Conservation (phyloP, 2,113 vertebrate genomes). For the Condylura cristata region DNA sequence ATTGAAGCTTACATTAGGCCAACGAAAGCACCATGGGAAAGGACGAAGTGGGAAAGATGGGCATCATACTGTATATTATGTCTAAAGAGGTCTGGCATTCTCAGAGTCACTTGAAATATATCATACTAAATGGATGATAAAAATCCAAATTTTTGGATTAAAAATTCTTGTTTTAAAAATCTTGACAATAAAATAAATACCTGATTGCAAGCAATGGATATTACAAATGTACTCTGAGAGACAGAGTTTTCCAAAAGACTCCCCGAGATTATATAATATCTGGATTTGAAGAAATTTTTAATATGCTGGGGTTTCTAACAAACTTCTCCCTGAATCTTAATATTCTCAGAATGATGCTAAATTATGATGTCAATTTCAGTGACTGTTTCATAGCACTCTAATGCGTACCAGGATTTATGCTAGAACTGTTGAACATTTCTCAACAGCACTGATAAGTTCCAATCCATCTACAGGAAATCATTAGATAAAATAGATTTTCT, state of each 20-base stretch:
- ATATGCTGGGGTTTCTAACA: neutral
- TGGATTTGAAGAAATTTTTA: neutral
- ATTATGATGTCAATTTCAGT: neutral
- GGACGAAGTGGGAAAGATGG: neutral
- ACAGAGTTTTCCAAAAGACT: neutral
- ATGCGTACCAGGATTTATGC: neutral
- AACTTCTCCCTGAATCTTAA: neutral
- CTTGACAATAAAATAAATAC: neutral
- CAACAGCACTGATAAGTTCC: neutral
- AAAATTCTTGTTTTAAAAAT: neutral
- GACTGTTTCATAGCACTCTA: neutral
- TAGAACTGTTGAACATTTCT: neutral
- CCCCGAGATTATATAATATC: neutral
- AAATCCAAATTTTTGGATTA: slow-evolving; percentile 1
- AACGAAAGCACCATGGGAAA: neutral
- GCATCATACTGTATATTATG: neutral
- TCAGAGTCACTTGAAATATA: neutral
- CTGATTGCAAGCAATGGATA: neutral
- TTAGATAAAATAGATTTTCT: too few relatives aligned
- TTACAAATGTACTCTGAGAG: neutral
- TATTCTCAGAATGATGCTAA: neutral
- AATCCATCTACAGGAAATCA: neutral
- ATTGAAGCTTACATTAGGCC: neutral
- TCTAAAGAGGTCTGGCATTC: neutral
- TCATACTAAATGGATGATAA: neutral